These are phyloP conservation scores for Aurelia coerulea DNA, from an alignment of 30 jellyfish, hydroid and myxozoan genomes.

Conservation along the genomic window DNA sequence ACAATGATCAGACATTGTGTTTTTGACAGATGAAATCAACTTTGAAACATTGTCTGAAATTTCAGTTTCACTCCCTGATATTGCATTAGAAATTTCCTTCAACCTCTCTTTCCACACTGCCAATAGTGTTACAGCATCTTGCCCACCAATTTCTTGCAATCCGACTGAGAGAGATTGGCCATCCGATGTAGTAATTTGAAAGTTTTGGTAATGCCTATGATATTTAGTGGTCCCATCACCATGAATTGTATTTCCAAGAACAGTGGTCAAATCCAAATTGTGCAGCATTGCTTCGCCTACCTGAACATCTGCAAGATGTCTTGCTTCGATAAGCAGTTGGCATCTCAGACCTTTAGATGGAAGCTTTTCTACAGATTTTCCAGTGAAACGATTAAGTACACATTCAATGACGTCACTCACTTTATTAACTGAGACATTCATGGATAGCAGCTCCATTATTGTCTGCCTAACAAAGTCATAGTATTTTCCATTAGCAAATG, in stretches of 20 bases:
- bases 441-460: not conserved
- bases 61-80: too few relatives aligned
- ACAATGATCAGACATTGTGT: too few relatives aligned
- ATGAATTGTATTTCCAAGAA: conserved; percentile 27
- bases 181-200: too few relatives aligned
- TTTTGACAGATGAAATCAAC: too few relatives aligned
- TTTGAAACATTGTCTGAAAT: too few relatives aligned
- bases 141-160: too few relatives aligned
- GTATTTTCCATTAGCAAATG: conserved; percentile 4
- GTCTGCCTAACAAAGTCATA: not conserved
- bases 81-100: too few relatives aligned
- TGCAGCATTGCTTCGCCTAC: conserved; percentile 18
- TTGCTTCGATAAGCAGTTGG: conserved; percentile 9
- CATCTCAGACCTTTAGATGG: conserved; percentile 31
- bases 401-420: not conserved
- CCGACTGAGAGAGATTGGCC: too few relatives aligned
- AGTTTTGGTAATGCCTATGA: conserved; percentile 16
- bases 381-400: conserved; percentile 3
- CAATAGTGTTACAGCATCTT: too few relatives aligned
- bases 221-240: conserved; percentile 61
- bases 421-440: not conserved
- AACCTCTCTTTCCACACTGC: too few relatives aligned
- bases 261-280: not conserved
- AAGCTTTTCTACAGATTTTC: not conserved
- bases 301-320: conserved; percentile 15